phyloP scores from a whole-genome alignment of 2,113 vertebrate genomes.

The Hemibagrus wyckioides region DNA sequence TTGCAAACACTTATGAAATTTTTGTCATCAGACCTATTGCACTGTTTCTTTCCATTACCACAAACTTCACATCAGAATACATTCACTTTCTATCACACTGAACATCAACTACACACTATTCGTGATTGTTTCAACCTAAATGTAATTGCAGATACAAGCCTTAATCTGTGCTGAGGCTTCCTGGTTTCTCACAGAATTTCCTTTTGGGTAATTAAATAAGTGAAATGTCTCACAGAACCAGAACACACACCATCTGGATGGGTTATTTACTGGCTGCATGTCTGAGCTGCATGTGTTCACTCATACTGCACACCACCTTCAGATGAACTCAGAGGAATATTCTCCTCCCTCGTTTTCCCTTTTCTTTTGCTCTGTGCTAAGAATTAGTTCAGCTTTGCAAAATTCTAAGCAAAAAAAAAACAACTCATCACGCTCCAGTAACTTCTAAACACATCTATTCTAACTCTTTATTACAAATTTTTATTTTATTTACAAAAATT shows the following conservation, averaged over 20 bases:
- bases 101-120: background rate
- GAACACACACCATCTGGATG: background rate
- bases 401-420: too few relatives aligned
- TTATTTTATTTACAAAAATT: too few relatives aligned
- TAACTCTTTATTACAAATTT: background rate
- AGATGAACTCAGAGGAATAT: background rate
- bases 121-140: background rate
- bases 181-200: background rate
- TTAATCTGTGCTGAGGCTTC: background rate
- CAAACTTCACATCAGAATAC: background rate
- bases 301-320: background rate
- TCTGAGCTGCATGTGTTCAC: background rate
- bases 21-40: background rate
- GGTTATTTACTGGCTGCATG: background rate
- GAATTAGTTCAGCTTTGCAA: background rate
- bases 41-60: background rate
- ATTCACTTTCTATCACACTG: background rate
- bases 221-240: constrained; percentile 4
- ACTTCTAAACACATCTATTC: background rate
- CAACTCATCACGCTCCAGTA: background rate
- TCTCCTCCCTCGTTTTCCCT: background rate
- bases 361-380: background rate
- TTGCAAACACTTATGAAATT: background rate
- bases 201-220: background rate
- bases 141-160: background rate